These are phyloP conservation scores for Lasiurus borealis DNA, from an alignment of 2,113 vertebrate species.

Conservation along the genomic window DNA sequence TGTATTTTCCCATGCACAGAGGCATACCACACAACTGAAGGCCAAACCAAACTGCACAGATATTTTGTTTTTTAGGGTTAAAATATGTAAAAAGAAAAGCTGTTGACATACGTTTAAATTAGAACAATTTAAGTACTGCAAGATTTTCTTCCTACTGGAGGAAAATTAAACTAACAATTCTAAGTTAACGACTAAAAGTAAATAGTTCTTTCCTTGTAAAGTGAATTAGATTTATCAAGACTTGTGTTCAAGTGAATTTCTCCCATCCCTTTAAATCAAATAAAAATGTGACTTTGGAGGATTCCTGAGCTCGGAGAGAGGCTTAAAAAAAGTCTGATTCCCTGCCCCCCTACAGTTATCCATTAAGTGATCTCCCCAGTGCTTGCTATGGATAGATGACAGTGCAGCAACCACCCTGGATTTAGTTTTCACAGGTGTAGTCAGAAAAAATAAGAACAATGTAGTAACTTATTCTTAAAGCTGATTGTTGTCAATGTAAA, in stretches of 20 bases:
- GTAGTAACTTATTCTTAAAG: not conserved
- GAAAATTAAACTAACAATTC: conserved; percentile 45
- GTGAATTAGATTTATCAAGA: not conserved
- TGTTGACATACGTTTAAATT: conserved; percentile 55
- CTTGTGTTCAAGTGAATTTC: conserved; percentile 20
- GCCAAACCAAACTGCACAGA: not conserved
- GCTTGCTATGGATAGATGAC: not conserved
- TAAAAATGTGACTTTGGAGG: not conserved
- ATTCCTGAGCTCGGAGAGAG: not conserved
- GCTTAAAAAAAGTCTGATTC: not conserved
- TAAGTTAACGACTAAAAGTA: not conserved
- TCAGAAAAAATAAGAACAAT: not conserved
- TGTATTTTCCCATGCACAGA: no score
- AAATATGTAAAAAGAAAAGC: conserved; percentile 63
- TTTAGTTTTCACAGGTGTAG: not conserved
- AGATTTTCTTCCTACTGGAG: conserved; percentile 48
- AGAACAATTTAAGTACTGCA: conserved; percentile 38
- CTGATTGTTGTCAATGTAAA: not conserved
- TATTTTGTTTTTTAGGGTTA: conserved; percentile 56
- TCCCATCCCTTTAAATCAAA: not conserved
- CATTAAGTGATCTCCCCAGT: not conserved
- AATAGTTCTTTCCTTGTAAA: not conserved
- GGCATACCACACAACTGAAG: not conserved
- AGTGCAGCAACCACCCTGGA: not conserved
- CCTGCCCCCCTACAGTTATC: not conserved